phyloP scores from a whole-genome alignment of 2,888 invertebrate genomes.

The Drosophila kuntzei region DNA sequence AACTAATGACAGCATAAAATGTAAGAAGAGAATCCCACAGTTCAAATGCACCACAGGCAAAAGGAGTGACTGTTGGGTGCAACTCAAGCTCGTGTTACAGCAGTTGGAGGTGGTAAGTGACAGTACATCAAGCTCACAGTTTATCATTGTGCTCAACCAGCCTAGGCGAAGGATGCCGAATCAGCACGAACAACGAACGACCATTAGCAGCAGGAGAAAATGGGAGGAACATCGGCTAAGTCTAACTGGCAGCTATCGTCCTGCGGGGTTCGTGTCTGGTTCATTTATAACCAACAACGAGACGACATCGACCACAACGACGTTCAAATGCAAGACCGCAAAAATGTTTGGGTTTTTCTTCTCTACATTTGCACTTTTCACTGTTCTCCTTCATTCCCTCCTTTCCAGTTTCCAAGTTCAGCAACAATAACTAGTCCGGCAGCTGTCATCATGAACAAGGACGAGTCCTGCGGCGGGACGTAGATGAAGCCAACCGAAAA shows the following conservation, averaged over 20 bases:
- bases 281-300: constrained; percentile 65
- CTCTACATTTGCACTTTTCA: constrained; percentile 63
- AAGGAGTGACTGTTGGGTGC: not conserved
- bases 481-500: constrained; percentile 57
- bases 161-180: constrained; percentile 63
- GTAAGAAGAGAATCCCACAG: constrained; percentile 53
- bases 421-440: constrained; percentile 45
- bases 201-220: constrained; percentile 34
- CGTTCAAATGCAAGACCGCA: constrained; percentile 73
- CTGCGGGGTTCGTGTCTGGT: constrained; percentile 43
- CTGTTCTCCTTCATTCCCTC: constrained; percentile 25
- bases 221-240: constrained; percentile 3
- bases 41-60: constrained; percentile 32
- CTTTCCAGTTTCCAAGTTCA: constrained; percentile 12
- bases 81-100: not conserved
- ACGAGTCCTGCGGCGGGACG: constrained; percentile 15
- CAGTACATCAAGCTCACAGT: constrained; percentile 45
- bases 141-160: constrained; percentile 71
- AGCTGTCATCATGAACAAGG: constrained; percentile 71
- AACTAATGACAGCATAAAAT: constrained; percentile 63
- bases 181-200: constrained; percentile 59
- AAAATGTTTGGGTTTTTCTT: constrained; percentile 73
- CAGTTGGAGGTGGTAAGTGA: not conserved
- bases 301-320: constrained; percentile 63
- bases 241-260: constrained; percentile 17